Conservation (phyloP, 2,113 vertebrate genomes). For the Pycnonotus jocosus region DNA sequence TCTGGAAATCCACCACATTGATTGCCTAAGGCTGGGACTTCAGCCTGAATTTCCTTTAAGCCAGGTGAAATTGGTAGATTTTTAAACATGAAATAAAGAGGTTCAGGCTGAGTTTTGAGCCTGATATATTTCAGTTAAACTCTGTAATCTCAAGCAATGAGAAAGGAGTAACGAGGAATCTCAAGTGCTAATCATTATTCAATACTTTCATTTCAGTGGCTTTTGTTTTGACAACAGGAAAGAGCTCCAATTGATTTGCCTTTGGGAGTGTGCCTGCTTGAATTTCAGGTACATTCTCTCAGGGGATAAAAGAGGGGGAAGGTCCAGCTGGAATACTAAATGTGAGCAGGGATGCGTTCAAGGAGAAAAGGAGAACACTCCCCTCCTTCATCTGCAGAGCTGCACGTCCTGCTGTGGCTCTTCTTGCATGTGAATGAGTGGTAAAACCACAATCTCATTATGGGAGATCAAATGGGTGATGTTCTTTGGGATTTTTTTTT, state of each 20-base stretch:
- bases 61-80: neutral
- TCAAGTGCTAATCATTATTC: neutral
- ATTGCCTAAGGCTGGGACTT: neutral
- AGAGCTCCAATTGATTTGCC: neutral
- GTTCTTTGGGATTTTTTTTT: neutral
- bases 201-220: neutral
- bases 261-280: neutral
- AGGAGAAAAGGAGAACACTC: neutral
- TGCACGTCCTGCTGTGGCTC: neutral
- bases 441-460: neutral
- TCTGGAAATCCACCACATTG: neutral
- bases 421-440: neutral
- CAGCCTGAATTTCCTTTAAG: neutral
- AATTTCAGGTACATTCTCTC: neutral
- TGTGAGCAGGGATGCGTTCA: neutral
- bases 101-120: neutral
- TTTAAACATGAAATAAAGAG: neutral
- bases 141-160: neutral
- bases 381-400: neutral
- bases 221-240: neutral
- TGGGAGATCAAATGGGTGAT: neutral
- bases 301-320: neutral
- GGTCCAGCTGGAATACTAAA: neutral
- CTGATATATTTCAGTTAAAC: neutral
- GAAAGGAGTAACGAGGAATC: neutral